These are phyloP conservation scores for Trissolcus basalis DNA, from an alignment of 1,140 invertebrate genomes.

Conservation along the genomic window DNA sequence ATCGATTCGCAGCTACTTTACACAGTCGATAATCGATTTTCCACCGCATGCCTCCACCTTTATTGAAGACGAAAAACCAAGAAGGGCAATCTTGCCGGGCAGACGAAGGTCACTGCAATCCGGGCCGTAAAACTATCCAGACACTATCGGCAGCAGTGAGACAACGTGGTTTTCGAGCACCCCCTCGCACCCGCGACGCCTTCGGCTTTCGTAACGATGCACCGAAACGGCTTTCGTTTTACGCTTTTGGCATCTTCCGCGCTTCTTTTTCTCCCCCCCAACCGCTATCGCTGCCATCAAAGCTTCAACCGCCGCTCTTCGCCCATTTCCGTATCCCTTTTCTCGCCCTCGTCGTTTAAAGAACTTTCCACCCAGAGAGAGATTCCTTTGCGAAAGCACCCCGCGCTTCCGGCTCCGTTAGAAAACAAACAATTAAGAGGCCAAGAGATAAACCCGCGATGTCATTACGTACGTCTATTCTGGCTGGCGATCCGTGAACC, in stretches of 20 bases:
- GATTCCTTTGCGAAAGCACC: slow-evolving; percentile 39
- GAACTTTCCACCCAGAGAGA: neutral
- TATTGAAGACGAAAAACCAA: slow-evolving; percentile 16
- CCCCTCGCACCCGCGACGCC: neutral
- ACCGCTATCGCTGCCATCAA: slow-evolving; percentile 20
- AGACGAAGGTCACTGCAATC: slow-evolving; percentile 45
- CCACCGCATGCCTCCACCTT: slow-evolving; percentile 19
- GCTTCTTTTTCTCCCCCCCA: slow-evolving; percentile 15
- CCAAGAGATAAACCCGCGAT: slow-evolving; percentile 58
- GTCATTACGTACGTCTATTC: slow-evolving; percentile 62
- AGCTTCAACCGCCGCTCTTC: slow-evolving; percentile 13
- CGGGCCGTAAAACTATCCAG: slow-evolving; percentile 50
- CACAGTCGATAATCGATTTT: slow-evolving; percentile 54
- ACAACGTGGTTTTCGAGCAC: slow-evolving; percentile 33
- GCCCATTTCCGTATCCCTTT: slow-evolving; percentile 28
- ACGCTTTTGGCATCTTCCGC: slow-evolving; percentile 31
- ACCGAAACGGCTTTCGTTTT: slow-evolving; percentile 46
- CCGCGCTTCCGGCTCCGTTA: slow-evolving; percentile 29
- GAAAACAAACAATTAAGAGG: slow-evolving; percentile 65
- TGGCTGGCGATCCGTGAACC: slow-evolving; percentile 61
- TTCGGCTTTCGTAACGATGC: slow-evolving; percentile 39
- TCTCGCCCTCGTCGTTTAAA: slow-evolving; percentile 30
- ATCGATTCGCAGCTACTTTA: slow-evolving; percentile 41
- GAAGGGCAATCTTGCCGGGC: slow-evolving; percentile 35
- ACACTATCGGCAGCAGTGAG: slow-evolving; percentile 36